Conservation (phyloP, 2,113 vertebrate species). For the Rallus limicola region DNA sequence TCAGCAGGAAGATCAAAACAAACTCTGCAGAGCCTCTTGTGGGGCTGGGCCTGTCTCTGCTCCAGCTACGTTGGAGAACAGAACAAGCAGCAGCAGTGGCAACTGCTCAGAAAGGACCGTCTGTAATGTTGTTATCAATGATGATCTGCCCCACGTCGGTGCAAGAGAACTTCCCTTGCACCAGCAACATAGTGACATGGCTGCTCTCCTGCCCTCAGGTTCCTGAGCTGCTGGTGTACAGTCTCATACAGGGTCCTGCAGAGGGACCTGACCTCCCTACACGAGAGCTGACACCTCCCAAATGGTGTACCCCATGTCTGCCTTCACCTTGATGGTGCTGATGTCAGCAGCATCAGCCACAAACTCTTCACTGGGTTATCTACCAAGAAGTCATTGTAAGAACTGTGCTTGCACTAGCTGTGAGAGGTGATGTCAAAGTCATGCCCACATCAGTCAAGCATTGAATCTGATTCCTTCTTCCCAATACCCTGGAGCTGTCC, state of each 20-base stretch:
- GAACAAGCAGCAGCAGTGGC: background rate
- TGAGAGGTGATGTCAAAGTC: background rate
- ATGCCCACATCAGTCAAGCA: background rate
- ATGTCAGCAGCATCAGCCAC: background rate
- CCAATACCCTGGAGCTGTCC: background rate
- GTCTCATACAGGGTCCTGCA: background rate
- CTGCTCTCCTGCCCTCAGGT: background rate
- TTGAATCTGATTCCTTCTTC: background rate
- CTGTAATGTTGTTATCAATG: background rate
- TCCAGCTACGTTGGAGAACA: background rate
- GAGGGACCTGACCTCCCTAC: background rate
- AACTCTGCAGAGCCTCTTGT: background rate
- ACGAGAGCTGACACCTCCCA: background rate
- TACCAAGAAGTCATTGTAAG: background rate
- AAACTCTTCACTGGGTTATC: background rate
- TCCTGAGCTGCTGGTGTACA: background rate
- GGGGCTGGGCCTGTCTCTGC: background rate
- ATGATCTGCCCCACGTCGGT: background rate
- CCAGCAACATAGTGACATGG: accelerated
- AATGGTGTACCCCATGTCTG: accelerated
- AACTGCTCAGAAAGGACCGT: background rate
- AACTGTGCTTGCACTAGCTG: background rate
- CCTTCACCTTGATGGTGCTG: background rate
- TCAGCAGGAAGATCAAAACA: conserved; percentile 3
- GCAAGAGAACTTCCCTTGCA: background rate